Percentiles rank a stretch among this genome's conserved stretches.
phyloP scores from a whole-genome alignment of 2,113 vertebrate genomes.

The western clawed frog (Xenopus tropicalis) region UCB_Xtro_10.0 CM004450.2:123353501-123354000 shows the following conservation, averaged over 20 bases:
- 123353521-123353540: no score
- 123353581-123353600: no score
- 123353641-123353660: neutral
- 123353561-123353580: no score
- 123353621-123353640: neutral
- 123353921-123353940: no score
- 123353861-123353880: conserved; percentile 7
- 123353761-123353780: neutral
- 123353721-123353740: no score
- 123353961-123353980: no score
- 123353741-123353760: neutral
- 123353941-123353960: no score
- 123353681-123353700: conserved; percentile 3
- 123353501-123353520: no score
- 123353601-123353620: no score
- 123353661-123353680: neutral
- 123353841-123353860: neutral
- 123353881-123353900: conserved; percentile 6
- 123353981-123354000: no score
- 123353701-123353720: no score
- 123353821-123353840: neutral
- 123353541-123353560: no score
- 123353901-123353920: neutral
- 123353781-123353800: neutral
- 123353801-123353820: neutral